Conservation (phyloP, 2,888 invertebrate species). For the Orthosia incerta region DNA sequence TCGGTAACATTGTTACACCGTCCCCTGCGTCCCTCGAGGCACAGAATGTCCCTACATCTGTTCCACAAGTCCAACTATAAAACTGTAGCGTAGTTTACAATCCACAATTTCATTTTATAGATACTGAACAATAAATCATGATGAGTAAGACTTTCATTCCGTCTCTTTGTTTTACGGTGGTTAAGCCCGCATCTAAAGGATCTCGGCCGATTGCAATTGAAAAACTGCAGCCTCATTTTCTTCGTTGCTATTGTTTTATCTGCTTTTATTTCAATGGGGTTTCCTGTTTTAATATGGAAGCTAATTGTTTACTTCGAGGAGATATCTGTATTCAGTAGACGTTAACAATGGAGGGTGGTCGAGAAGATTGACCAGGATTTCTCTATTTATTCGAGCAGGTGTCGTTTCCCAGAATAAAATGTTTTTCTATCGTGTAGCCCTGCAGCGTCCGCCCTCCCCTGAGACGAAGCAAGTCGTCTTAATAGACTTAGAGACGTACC, state of each 20-base stretch:
- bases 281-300: constrained; percentile 74
- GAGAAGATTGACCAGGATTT: constrained; percentile 73
- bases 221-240: constrained; percentile 80
- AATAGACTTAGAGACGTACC: constrained; percentile 88
- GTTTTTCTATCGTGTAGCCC: constrained; percentile 83
- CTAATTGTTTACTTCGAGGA: constrained; percentile 72
- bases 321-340: constrained; percentile 70
- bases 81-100: constrained; percentile 83
- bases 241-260: constrained; percentile 74
- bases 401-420: constrained; percentile 84
- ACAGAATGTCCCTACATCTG: constrained; percentile 86
- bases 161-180: constrained; percentile 75
- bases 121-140: constrained; percentile 83
- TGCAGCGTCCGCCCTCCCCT: constrained; percentile 77
- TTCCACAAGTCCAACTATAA: constrained; percentile 83
- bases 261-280: constrained; percentile 71
- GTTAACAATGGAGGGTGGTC: constrained; percentile 66
- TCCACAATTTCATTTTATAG: constrained; percentile 85
- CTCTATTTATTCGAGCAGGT: constrained; percentile 83
- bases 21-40: constrained; percentile 86
- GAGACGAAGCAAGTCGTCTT: constrained; percentile 85
- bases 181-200: constrained; percentile 70
- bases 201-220: constrained; percentile 76
- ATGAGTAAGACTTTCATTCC: constrained; percentile 76
- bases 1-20: constrained; percentile 87